Evolutionary conservation across 2,888 invertebrate species (phyloP), one percentile per base, ranked within the genome.

Genomic region (Dexiosoma caninum): DNA sequence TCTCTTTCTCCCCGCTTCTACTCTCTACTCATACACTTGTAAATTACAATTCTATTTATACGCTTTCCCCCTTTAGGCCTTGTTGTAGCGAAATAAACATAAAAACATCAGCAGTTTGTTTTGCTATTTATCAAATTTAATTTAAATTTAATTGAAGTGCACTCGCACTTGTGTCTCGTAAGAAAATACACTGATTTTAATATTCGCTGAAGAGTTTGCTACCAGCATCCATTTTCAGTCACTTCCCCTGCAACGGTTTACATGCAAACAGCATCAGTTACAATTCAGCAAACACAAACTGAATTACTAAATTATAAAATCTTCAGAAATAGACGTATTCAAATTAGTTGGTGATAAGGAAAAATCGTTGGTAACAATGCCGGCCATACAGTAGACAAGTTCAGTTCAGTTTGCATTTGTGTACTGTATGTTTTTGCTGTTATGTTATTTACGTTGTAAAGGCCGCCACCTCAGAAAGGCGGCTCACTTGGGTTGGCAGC

Each of bases 41-140:
- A 66, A n/a, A 66, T 66, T 74, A 57, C 35, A 32, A 42, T 51
- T 64, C 16, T 3, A 60, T 46, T 23, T 37, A 19, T 49, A 10
- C 9, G 8, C n/a, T n/a, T 42, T 69, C 8, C 30, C 40, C 64
- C 42, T 51, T 60, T 51, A 53, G 51, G 30, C 46, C 30, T 66
- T 81, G 60, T 71, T 62, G 55, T 60, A 62, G n/a, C 40, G 14
- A 64, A 12, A 21, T 37, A 37, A 51, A 64, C 76, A 85, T 87
- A 86, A 86, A 87, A 86, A 85, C 85, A 86, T 87, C 86, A 87
- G 83, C 86, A 83, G 84, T 72, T 81, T 81, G 77, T 72, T 76
- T 72, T 69, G 67, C 51, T 69, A 81, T 81, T 72, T 77, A 81
- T 77, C 81, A 81, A 77, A 77, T 72, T 77, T 77, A 81, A 81